A percentile compares a stretch with the other conserved stretches of the same genome.
Conservation (phyloP, 2,888 invertebrate genomes). For the Chironomus tentans region DNA sequence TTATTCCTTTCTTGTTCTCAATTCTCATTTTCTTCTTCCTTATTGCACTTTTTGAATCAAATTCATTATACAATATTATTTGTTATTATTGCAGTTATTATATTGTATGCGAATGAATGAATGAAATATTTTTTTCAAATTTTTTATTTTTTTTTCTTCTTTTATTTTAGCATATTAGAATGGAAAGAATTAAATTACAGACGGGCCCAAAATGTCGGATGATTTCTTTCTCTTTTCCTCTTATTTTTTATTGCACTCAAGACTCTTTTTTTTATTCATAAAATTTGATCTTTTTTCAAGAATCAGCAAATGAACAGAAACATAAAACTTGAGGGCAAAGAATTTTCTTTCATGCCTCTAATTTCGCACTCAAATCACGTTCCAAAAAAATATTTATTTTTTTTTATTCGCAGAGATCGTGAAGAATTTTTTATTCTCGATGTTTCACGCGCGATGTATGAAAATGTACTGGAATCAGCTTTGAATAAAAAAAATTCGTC, state of each 20-base stretch:
- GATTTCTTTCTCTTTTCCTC: neutral
- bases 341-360: neutral
- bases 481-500: neutral
- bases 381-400: neutral
- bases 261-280: neutral
- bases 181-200: conserved; percentile 17
- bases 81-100: neutral
- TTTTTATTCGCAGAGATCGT: neutral
- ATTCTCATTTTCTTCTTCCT: neutral
- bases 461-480: conserved; percentile 13
- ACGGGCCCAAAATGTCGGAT: neutral
- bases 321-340: neutral
- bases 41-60: conserved; percentile 18
- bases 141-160: too few relatives aligned
- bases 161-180: neutral
- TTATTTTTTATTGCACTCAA: neutral
- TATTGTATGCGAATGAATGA: neutral
- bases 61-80: neutral
- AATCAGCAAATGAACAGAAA: neutral
- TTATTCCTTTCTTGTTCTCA: neutral
- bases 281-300: neutral
- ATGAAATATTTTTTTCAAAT: neutral
- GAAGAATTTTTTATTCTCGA: neutral
- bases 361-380: conserved; percentile 19
- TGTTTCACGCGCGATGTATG: conserved; percentile 20